Evolutionary conservation across 2,797 vertebrate genomes (phyloP).

Genomic region (Rhinichthys osculus): DNA sequence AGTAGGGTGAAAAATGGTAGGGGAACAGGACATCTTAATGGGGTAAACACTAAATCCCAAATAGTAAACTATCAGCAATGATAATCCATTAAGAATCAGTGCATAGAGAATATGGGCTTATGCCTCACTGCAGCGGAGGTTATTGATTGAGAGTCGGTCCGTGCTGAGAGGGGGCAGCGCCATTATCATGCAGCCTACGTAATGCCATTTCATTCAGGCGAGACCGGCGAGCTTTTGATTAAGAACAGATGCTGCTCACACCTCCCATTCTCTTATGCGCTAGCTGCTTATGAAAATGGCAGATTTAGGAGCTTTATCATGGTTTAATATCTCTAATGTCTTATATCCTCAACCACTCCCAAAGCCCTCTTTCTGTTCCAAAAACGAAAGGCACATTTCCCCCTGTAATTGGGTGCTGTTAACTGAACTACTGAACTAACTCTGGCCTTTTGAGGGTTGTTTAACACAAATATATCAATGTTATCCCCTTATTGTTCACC

Average conservation of each 20-base stretch:
- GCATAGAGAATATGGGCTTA: constrained; percentile 32
- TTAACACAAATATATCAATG: constrained; percentile 24
- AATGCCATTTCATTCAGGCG: constrained; percentile 41
- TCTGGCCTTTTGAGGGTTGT: constrained; percentile 22
- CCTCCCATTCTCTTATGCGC: constrained; percentile 46
- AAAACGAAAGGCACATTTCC: constrained; percentile 12
- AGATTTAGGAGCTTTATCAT: constrained; percentile 51
- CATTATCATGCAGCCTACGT: constrained; percentile 51
- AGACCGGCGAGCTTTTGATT: constrained; percentile 43
- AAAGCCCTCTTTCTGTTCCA: constrained; percentile 13
- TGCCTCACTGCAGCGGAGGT: not conserved
- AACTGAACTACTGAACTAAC: constrained; percentile 7
- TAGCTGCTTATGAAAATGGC: constrained; percentile 39
- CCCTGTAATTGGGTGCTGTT: constrained; percentile 36
- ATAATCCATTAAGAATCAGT: constrained; percentile 51
- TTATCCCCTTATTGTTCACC: not conserved
- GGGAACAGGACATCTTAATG: constrained; percentile 3
- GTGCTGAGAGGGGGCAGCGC: not conserved
- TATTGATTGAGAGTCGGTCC: constrained; percentile 27
- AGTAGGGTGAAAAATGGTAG: not conserved
- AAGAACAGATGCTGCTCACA: constrained; percentile 55
- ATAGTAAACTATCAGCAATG: constrained; percentile 28
- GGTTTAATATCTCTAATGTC: constrained; percentile 50
- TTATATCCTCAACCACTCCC: constrained; percentile 43
- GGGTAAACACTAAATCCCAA: constrained; percentile 30